These are phyloP conservation scores for Rhea pennata DNA, from an alignment of 2,113 vertebrate genomes.

Conservation along the genomic window DNA sequence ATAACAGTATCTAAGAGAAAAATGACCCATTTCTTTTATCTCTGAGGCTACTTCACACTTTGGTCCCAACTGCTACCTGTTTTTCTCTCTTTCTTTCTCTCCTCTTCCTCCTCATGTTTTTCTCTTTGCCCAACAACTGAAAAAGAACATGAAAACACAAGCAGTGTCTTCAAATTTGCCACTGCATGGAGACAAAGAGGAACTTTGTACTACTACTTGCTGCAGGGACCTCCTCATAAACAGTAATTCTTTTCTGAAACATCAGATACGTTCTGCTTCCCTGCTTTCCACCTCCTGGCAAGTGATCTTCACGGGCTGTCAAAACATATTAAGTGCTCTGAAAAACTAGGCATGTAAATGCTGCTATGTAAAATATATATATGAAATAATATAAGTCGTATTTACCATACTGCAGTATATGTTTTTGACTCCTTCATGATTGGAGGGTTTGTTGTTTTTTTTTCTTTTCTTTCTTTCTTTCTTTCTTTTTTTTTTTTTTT, in stretches of 20 bases:
- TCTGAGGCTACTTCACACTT: neutral
- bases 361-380: neutral
- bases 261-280: neutral
- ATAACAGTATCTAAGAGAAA: neutral
- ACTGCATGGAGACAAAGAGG: neutral
- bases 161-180: neutral
- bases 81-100: neutral
- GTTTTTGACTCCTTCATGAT: neutral
- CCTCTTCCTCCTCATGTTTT: neutral
- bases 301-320: neutral
- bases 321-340: neutral
- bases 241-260: neutral
- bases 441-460: fast-evolving
- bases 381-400: neutral
- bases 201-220: neutral
- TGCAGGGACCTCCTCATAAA: neutral
- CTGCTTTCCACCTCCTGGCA: neutral
- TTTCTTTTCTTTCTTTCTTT: too few relatives aligned
- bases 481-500: too few relatives aligned
- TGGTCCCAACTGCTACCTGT: neutral
- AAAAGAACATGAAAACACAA: neutral
- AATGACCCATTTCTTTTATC: neutral
- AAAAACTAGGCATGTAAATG: neutral
- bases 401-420: neutral
- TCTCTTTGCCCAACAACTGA: neutral